Evolutionary conservation across 53 echinoderm and acorn worm species (phyloP).

Genomic region (Holothuria scabra): DNA sequence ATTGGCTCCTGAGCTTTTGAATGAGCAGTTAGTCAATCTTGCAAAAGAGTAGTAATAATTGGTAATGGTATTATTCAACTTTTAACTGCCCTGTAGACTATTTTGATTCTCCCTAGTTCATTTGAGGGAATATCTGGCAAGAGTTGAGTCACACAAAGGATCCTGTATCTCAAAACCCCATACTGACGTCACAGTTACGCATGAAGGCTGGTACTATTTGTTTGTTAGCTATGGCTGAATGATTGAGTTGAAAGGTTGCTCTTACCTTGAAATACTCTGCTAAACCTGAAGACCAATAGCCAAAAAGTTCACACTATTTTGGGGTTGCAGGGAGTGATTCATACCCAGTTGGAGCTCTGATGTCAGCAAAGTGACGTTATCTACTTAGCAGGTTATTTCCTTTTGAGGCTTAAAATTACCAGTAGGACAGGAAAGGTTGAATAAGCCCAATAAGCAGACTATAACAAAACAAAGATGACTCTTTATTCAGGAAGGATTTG

Average conservation of each 20-base stretch:
- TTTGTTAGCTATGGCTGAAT: neutral
- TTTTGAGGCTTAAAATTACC: slow-evolving; percentile 4
- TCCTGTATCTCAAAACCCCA: too few species aligned
- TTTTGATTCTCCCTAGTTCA: too few species aligned
- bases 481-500: neutral
- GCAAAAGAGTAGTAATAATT: too few species aligned
- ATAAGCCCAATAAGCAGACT: neutral
- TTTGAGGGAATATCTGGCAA: too few species aligned
- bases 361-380: slow-evolving; percentile 36
- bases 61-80: too few species aligned
- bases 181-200: slow-evolving; percentile 13
- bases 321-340: slow-evolving; percentile 12
- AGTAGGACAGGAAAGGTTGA: slow-evolving; percentile 8
- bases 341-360: neutral
- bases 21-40: too few species aligned
- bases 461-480: slow-evolving; percentile 31
- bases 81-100: too few species aligned
- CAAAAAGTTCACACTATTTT: neutral
- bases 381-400: slow-evolving; percentile 9
- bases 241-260: neutral
- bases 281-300: neutral
- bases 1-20: too few species aligned
- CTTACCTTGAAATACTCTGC: neutral
- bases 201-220: neutral
- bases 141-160: too few species aligned